Conservation (phyloP, 2,113 vertebrate species). For the Poeciliopsis occidentalis region DNA sequence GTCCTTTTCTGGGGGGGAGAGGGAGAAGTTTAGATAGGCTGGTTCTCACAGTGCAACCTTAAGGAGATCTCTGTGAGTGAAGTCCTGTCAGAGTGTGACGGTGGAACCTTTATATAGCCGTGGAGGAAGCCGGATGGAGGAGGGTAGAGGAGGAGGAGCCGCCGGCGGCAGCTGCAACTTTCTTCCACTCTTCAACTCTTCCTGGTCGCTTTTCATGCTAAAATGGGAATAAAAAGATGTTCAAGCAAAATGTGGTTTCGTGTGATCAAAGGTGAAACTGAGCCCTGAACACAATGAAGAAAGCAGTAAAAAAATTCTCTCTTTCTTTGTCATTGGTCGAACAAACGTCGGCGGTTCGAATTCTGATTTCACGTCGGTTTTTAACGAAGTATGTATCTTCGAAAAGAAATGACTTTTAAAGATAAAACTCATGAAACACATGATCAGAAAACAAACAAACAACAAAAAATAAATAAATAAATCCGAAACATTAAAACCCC, state of each 20-base stretch:
- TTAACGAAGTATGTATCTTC: too few species aligned
- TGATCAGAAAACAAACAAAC: too few species aligned
- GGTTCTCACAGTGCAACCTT: conserved; percentile 73
- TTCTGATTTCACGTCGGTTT: too few species aligned
- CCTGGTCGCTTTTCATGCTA: conserved; percentile 38
- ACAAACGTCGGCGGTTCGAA: too few species aligned
- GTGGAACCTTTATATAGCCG: conserved; percentile 59
- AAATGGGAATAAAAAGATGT: background rate
- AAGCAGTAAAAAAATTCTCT: too few species aligned
- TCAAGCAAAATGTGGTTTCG: background rate
- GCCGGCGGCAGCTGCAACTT: conserved; percentile 9
- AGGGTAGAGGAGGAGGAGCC: conserved; percentile 51
- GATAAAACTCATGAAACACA: too few species aligned
- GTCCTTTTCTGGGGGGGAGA: background rate
- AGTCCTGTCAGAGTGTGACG: conserved; percentile 8
- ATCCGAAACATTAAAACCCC: too few species aligned
- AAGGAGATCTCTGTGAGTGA: conserved; percentile 71
- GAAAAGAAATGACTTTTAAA: too few species aligned
- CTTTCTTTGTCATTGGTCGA: too few species aligned
- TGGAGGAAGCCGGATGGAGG: conserved; percentile 19
- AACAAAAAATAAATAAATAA: too few species aligned
- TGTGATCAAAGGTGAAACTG: too few species aligned
- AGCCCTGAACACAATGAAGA: too few species aligned
- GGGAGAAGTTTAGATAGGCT: background rate
- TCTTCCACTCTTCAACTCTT: conserved; percentile 2